These are phyloP conservation scores for Zalophus californianus DNA, from an alignment of 2,797 vertebrate genomes.

Conservation along the genomic window DNA sequence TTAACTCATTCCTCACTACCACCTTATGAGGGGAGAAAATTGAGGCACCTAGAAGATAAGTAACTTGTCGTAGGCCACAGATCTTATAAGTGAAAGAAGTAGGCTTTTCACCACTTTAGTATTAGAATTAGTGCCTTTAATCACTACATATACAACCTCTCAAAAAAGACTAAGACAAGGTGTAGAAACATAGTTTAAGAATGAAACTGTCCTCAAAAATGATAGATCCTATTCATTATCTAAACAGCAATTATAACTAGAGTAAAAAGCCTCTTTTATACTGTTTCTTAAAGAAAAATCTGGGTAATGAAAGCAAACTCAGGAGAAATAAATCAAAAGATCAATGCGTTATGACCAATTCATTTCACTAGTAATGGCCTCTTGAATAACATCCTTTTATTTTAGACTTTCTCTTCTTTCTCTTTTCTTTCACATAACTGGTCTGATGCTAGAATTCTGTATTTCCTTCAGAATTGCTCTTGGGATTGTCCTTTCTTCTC, in stretches of 20 bases:
- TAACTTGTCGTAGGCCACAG: background rate
- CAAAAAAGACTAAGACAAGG: background rate
- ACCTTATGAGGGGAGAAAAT: background rate
- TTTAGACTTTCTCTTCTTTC: background rate
- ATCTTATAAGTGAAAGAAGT: background rate
- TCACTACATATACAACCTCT: background rate
- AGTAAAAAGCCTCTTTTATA: conserved; percentile 1
- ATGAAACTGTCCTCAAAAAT: conserved; percentile 26
- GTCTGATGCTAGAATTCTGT: background rate
- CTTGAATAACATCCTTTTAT: background rate
- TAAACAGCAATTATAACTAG: background rate
- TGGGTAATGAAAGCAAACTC: background rate
- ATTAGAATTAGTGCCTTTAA: background rate
- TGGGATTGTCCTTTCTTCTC: background rate
- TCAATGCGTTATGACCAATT: background rate
- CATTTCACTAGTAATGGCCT: background rate
- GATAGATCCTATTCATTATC: background rate
- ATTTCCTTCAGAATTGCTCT: background rate
- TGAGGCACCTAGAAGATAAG: background rate
- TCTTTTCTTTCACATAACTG: background rate
- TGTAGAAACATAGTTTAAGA: background rate
- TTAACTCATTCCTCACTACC: background rate
- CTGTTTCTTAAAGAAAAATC: background rate
- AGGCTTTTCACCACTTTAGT: conserved; percentile 12
- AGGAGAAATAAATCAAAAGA: background rate